phyloP scores from a whole-genome alignment of 2,113 vertebrate species.

The Misgurnus anguillicaudatus region DNA sequence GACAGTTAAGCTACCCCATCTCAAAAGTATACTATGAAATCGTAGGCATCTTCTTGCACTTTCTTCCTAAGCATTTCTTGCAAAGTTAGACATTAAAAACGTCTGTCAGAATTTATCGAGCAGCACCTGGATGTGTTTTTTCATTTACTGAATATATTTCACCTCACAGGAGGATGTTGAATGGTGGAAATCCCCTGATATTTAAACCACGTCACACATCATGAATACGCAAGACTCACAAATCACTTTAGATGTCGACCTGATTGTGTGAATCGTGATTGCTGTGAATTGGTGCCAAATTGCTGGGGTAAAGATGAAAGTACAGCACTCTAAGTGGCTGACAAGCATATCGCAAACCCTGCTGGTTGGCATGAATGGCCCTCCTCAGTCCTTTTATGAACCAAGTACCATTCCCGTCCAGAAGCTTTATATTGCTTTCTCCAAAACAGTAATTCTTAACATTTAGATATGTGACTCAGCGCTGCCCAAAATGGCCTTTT shows the following conservation, averaged over 20 bases:
- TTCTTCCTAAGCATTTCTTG: too few species aligned
- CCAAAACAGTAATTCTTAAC: not conserved
- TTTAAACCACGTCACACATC: slow-evolving; percentile 3
- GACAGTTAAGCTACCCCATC: too few species aligned
- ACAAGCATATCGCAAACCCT: not conserved
- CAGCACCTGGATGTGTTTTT: not conserved
- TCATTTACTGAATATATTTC: not conserved
- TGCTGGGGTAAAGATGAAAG: not conserved
- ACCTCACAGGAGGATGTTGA: not conserved
- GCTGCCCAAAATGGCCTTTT: not conserved
- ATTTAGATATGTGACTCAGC: not conserved
- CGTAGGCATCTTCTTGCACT: too few species aligned
- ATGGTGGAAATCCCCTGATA: not conserved
- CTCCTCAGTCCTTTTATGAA: slow-evolving; percentile 1
- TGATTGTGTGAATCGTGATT: slow-evolving; percentile 14
- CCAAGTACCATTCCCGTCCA: not conserved
- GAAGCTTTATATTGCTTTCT: not conserved
- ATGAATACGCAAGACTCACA: slow-evolving; percentile 7
- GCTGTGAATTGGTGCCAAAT: slow-evolving; percentile 22
- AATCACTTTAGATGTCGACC: slow-evolving; percentile 10
- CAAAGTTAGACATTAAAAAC: not conserved
- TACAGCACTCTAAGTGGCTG: not conserved
- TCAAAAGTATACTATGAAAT: too few species aligned
- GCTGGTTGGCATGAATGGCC: not conserved
- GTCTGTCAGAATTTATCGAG: not conserved